Percentiles rank a stretch among this genome's conserved stretches.
These are phyloP conservation scores for Hirundo rustica DNA, from an alignment of 2,797 vertebrate genomes.

Conservation along the genomic window DNA sequence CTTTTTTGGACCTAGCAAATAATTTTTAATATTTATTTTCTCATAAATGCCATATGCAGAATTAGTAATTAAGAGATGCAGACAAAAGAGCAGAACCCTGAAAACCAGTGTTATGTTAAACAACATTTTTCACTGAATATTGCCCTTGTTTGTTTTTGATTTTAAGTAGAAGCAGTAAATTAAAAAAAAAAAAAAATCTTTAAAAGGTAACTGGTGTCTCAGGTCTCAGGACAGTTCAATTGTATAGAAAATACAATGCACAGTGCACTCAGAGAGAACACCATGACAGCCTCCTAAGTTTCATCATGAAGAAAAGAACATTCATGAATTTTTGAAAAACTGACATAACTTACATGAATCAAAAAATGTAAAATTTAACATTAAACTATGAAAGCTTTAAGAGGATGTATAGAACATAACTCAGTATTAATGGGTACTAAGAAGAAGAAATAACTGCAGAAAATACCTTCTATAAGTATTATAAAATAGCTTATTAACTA, in stretches of 20 bases:
- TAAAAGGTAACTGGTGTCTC: neutral
- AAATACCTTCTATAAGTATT: neutral
- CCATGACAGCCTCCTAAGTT: neutral
- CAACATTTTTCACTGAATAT: neutral
- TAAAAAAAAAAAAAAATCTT: neutral
- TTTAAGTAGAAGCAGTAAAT: neutral
- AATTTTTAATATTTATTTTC: slow-evolving; percentile 48
- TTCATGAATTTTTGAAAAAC: neutral
- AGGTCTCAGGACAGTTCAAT: neutral
- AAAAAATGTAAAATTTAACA: neutral
- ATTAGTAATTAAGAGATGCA: slow-evolving; percentile 4
- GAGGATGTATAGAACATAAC: neutral
- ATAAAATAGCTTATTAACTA: neutral
- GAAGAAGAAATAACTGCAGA: neutral
- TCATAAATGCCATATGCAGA: neutral
- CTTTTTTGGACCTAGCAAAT: neutral
- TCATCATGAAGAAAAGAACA: neutral
- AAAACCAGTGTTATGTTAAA: neutral
- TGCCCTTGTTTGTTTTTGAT: neutral
- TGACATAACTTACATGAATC: neutral
- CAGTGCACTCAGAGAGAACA: neutral
- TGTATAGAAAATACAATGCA: neutral
- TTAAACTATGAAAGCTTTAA: neutral
- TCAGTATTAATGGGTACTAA: neutral
- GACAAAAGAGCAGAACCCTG: neutral